Conservation (phyloP, 1,140 invertebrate genomes). For the Drosophila rhopaloa region DNA sequence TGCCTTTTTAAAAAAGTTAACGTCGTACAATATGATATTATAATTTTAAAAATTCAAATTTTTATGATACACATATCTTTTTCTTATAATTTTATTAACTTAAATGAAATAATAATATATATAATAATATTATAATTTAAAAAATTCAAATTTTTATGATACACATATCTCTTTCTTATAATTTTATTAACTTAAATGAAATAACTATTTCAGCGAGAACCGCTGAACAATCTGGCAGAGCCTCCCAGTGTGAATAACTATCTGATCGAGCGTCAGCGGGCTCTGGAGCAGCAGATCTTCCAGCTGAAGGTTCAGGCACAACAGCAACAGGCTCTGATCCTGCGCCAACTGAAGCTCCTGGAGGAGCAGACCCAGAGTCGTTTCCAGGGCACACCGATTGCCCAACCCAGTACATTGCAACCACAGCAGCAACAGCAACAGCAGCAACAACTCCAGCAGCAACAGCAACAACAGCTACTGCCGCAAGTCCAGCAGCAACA, state of each 20-base stretch:
- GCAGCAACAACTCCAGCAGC: slow-evolving; percentile 24
- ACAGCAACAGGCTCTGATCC: slow-evolving; percentile 89
- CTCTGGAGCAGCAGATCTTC: slow-evolving; percentile 89
- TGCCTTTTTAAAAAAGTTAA: no score
- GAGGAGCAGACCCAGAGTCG: slow-evolving; percentile 86
- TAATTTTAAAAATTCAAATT: no score
- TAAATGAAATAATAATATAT: no score
- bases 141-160: no score
- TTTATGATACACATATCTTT: no score
- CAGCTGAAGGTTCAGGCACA: slow-evolving; percentile 87
- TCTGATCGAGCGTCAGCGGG: slow-evolving; percentile 87
- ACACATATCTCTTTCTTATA: no score
- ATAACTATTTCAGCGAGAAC: slow-evolving; percentile 36
- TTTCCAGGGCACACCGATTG: slow-evolving; percentile 64
- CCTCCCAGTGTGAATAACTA: slow-evolving; percentile 74
- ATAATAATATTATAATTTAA: no score
- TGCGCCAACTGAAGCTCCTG: slow-evolving; percentile 87
- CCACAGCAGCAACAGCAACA: slow-evolving; percentile 51
- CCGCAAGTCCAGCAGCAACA: slow-evolving; percentile 64
- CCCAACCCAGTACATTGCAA: slow-evolving; percentile 70
- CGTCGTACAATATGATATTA: no score
- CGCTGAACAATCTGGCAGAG: slow-evolving; percentile 31
- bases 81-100: no score
- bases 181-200: not conserved
- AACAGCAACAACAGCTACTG: slow-evolving; percentile 28